phyloP scores from a whole-genome alignment of 2,797 vertebrate species.

The Leptodactylus fallax region DNA sequence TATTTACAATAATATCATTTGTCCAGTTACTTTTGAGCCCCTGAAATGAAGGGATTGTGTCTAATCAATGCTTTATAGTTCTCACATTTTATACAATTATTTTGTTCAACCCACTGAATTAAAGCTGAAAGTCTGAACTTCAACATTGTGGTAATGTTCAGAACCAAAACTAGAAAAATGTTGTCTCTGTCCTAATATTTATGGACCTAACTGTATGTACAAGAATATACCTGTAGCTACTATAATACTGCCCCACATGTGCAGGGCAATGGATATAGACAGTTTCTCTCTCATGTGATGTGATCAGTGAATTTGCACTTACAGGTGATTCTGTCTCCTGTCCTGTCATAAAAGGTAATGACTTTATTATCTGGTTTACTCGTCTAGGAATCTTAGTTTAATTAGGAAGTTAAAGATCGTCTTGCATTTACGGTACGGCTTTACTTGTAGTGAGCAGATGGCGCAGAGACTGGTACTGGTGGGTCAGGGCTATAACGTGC shows the following conservation, averaged over 20 bases:
- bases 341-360: not conserved
- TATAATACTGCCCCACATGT: not conserved
- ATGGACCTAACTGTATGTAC: too few species aligned
- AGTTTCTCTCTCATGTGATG: not conserved
- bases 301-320: not conserved
- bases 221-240: constrained; percentile 3
- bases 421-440: not conserved
- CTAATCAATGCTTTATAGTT: too few species aligned
- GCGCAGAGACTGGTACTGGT: not conserved
- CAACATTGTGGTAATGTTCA: too few species aligned
- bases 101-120: too few species aligned
- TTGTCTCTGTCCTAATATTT: too few species aligned
- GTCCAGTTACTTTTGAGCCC: too few species aligned
- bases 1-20: too few species aligned
- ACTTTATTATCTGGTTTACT: not conserved
- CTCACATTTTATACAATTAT: too few species aligned
- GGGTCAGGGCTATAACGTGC: not conserved
- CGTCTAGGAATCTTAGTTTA: not conserved
- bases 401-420: not conserved
- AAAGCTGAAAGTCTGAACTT: too few species aligned
- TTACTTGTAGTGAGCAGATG: not conserved
- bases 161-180: too few species aligned
- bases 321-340: not conserved
- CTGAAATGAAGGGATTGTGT: too few species aligned
- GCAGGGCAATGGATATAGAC: not conserved